Conservation (phyloP, 2,113 vertebrate species). For the Menura novaehollandiae region DNA sequence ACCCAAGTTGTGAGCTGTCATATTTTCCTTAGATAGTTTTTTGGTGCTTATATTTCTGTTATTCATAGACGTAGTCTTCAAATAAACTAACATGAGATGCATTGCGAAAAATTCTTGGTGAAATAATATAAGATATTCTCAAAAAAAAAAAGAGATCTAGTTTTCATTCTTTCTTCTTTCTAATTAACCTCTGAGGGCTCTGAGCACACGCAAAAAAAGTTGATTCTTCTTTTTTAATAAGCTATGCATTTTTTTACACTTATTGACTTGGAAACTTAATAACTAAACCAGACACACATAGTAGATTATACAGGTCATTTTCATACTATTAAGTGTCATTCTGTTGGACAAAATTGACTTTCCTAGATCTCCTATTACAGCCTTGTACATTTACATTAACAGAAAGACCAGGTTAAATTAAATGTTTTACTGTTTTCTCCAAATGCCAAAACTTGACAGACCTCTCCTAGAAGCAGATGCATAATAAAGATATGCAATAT, state of each 20-base stretch:
- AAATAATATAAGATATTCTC: not conserved
- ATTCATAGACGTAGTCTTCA: not conserved
- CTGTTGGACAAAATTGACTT: not conserved
- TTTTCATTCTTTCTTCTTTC: not conserved
- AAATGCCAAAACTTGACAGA: not conserved
- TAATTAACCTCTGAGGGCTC: not conserved
- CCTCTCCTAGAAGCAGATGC: not conserved
- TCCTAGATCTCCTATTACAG: not conserved
- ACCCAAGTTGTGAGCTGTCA: not conserved
- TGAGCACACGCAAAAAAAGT: not conserved
- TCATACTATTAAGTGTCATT: not conserved
- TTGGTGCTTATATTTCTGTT: not conserved
- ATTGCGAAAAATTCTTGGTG: not conserved
- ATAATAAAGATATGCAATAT: not conserved
- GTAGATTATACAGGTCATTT: not conserved
- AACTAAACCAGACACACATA: not conserved
- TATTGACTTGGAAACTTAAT: not conserved
- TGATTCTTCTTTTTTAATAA: not conserved
- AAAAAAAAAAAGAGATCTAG: not conserved
- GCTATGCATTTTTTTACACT: not conserved
- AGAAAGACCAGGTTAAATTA: not conserved
- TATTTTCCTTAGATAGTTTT: not conserved
- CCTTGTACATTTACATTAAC: not conserved
- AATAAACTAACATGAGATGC: not conserved
- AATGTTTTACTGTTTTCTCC: not conserved